Conservation (phyloP, 2,797 vertebrate genomes). For the Numenius phaeopus region DNA sequence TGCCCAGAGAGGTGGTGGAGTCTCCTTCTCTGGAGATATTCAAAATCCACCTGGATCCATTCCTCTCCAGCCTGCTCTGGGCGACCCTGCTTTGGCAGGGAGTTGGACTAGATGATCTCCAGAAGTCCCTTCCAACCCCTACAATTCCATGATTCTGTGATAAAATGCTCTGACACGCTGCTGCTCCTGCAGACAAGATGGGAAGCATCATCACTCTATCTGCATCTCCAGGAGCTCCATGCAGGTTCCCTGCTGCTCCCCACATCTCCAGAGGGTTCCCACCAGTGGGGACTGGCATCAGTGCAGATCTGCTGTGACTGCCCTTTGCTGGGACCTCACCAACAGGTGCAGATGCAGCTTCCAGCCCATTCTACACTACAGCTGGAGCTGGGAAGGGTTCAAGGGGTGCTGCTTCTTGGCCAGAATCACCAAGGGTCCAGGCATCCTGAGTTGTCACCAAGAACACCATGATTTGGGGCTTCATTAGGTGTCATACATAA, state of each 20-base stretch:
- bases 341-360: not conserved
- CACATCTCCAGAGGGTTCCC: rapidly evolving
- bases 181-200: not conserved
- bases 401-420: not conserved
- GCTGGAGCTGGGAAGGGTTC: not conserved
- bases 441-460: rapidly evolving
- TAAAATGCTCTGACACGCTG: not conserved
- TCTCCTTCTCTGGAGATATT: no score
- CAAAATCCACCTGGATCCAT: no score
- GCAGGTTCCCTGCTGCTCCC: not conserved
- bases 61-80: no score
- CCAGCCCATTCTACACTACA: not conserved
- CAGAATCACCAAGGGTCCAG: not conserved
- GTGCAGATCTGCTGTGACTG: not conserved
- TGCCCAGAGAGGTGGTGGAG: no score
- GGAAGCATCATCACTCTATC: not conserved
- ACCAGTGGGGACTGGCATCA: rapidly evolving
- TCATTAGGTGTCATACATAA: not conserved
- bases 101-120: no score
- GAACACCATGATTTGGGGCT: not conserved
- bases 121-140: no score
- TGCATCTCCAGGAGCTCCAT: not conserved
- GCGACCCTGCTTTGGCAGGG: no score
- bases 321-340: not conserved
- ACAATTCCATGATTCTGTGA: no score